These are phyloP conservation scores for Dinomys branickii DNA, from an alignment of 2,113 vertebrate species.

Conservation along the genomic window DNA sequence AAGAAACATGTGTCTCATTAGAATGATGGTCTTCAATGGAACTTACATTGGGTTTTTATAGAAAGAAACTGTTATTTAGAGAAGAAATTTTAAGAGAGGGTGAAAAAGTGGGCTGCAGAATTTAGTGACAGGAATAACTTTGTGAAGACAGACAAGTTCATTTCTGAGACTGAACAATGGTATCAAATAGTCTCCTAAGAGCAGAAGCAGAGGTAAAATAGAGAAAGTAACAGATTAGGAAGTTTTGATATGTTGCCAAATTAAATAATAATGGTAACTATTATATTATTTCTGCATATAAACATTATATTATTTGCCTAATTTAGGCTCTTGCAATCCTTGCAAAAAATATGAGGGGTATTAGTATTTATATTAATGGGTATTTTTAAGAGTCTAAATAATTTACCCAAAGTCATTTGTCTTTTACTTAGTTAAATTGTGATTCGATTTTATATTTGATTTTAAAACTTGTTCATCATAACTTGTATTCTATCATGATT, in stretches of 20 bases:
- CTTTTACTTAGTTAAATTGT: neutral
- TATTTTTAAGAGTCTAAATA: neutral
- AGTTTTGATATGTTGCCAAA: neutral
- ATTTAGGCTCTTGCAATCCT: neutral
- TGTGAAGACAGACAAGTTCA: neutral
- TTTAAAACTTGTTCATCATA: neutral
- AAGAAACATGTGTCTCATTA: neutral
- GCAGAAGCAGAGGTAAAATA: neutral
- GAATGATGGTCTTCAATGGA: neutral
- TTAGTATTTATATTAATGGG: neutral
- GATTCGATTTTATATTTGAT: neutral
- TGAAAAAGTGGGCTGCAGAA: neutral
- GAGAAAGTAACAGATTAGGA: neutral
- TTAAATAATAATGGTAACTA: conserved; percentile 3
- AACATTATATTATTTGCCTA: neutral
- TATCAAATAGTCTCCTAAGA: neutral
- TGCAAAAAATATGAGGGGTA: neutral
- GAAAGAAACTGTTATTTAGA: neutral
- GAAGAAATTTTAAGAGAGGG: neutral
- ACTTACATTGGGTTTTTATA: neutral
- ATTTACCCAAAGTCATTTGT: neutral
- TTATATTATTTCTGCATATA: neutral
- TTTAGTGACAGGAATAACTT: neutral
- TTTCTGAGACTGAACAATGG: neutral
- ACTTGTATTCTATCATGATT: neutral